These are phyloP conservation scores for Drosophila kikkawai DNA, from an alignment of 1,140 invertebrate genomes.

Conservation along the genomic window DNA sequence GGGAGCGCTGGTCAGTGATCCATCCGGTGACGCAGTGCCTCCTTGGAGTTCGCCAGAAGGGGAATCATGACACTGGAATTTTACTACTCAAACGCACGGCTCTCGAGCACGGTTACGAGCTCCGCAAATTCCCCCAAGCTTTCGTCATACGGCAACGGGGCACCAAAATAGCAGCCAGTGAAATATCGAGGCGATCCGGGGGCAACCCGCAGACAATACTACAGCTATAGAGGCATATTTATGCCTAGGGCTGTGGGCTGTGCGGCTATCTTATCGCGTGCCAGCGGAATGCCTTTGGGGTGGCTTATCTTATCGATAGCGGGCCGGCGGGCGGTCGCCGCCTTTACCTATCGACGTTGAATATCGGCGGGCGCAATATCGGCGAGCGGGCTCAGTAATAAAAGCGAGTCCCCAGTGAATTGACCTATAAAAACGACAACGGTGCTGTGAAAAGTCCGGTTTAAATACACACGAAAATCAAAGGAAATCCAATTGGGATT, in stretches of 20 bases:
- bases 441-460: neutral
- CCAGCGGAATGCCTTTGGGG: conserved; percentile 40
- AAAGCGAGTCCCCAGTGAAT: conserved; percentile 37
- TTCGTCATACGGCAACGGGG: conserved; percentile 48
- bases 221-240: neutral
- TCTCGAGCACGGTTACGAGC: neutral
- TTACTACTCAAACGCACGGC: neutral
- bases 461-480: neutral
- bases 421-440: conserved; percentile 3
- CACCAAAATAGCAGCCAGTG: conserved; percentile 41
- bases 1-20: conserved; percentile 48
- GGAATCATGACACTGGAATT: conserved; percentile 60
- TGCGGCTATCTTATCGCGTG: conserved; percentile 49
- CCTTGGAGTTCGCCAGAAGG: conserved; percentile 16
- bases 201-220: conserved; percentile 19
- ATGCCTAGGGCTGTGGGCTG: conserved; percentile 16
- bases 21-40: conserved; percentile 42
- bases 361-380: conserved; percentile 54
- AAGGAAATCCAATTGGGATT: neutral
- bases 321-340: conserved; percentile 37
- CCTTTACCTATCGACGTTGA: conserved; percentile 45
- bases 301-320: conserved; percentile 53
- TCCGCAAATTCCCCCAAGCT: conserved; percentile 43
- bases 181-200: neutral
- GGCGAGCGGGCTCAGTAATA: conserved; percentile 53